Evolutionary conservation across 92 coral and sea anemone genomes (phyloP).

Genomic region (Pocillopora meandrina): DNA sequence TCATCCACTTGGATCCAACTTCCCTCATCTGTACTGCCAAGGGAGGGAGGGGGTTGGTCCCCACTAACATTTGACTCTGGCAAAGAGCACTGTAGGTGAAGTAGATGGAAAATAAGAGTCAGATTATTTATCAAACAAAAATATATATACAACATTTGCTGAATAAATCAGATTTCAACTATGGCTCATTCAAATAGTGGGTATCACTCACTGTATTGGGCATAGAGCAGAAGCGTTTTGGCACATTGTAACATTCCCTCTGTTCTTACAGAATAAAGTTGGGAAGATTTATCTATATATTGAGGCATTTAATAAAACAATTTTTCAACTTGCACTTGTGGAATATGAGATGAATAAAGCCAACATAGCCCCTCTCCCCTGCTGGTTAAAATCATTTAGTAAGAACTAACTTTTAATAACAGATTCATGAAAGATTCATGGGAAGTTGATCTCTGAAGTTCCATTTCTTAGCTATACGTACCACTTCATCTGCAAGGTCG

Average conservation of each 20-base stretch:
- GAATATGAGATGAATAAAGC: no score
- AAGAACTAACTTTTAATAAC: no score
- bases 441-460: not conserved
- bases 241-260: no score
- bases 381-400: no score
- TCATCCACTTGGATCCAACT: slow-evolving; percentile 95
- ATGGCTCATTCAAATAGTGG: not conserved
- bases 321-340: no score
- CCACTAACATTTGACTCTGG: slow-evolving; percentile 81
- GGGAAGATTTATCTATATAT: no score
- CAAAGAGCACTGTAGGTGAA: slow-evolving; percentile 61
- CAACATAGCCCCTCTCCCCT: no score
- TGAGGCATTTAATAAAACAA: no score
- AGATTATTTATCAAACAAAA: no score
- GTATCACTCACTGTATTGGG: not conserved
- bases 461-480: slow-evolving; percentile 5
- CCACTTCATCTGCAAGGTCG: slow-evolving; percentile 86
- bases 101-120: not conserved
- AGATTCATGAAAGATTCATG: no score
- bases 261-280: no score
- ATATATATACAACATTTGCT: not conserved
- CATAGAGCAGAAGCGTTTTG: no score
- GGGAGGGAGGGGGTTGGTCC: slow-evolving; percentile 84
- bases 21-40: slow-evolving; percentile 82
- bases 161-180: not conserved